Percentiles rank a stretch among this genome's conserved stretches.
Conservation (phyloP, 2,888 invertebrate species). For the Graphium colonna region DNA sequence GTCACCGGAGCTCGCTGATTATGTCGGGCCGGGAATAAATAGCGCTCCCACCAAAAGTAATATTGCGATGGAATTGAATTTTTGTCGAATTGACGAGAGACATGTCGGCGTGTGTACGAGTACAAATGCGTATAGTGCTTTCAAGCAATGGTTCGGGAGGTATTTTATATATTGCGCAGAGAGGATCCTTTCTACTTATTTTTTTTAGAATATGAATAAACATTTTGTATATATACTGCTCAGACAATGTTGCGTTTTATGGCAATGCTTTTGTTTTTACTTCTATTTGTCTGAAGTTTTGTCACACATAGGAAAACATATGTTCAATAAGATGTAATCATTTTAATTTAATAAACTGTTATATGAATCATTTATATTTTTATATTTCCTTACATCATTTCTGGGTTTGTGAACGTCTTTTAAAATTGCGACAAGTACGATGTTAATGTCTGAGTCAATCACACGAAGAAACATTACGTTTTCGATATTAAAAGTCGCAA, state of each 20-base stretch:
- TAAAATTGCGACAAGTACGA: neutral
- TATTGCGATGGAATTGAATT: slow-evolving; percentile 12
- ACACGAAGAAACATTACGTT: neutral
- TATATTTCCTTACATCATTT: no score
- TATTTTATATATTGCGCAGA: no score
- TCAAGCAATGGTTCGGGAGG: neutral
- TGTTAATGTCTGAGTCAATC: slow-evolving; percentile 1
- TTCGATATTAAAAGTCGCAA: slow-evolving; percentile 8
- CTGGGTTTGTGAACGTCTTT: neutral
- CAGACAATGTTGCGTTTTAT: neutral
- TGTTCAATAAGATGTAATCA: no score
- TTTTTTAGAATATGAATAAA: no score
- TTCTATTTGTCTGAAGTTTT: no score
- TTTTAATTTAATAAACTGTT: no score
- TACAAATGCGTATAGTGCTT: neutral
- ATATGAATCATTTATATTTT: no score
- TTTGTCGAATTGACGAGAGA: slow-evolving; percentile 2
- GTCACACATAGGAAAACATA: no score
- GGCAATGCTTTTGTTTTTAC: no score
- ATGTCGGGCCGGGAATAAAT: slow-evolving; percentile 14
- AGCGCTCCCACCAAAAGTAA: slow-evolving; percentile 11
- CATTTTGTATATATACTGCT: no score
- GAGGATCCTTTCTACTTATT: no score
- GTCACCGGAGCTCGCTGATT: slow-evolving; percentile 16
- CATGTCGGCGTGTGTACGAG: neutral